Base-by-base conservation (phyloP, 2,888 invertebrate genomes). In the Cantharis flavilabris region DNA sequence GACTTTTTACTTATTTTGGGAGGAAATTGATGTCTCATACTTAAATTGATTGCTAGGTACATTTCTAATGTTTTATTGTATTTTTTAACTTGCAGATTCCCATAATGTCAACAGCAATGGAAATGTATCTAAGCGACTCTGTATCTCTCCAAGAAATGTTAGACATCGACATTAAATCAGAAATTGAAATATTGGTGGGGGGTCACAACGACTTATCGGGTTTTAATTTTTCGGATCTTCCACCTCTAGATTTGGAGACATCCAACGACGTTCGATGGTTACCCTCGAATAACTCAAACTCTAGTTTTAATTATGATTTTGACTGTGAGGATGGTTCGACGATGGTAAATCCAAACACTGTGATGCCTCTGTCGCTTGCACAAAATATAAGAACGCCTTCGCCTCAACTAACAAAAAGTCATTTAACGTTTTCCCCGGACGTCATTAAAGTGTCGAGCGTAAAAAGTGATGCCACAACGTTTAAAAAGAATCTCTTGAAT, bases 341-440 rank as follows among this genome's bases (percentile, higher is more conserved):
- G 81, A 93, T 97, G 92, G 97, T 97, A 5, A 97, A 97, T 89
- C 97, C 97, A 4, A 96, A 96, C 85, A 95, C 95, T 26, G 96
- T 97, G 65, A 94, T 97, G 93, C 97, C 97, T 1, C 90, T 94
- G 80, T 92, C 92, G 77, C 89, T 90, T 20, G 86, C 90, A 62
- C 85, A 85, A 72, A 87, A 81, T 75, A 82, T 85, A 28, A 90
- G 92, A 18, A 89, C 91, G 20, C 90, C 91, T 9, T 93, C 93
- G 83, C 94, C 94, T 9, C 91, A 92, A 80, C 90, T 92, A 84
- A 92, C 91, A 84, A 93, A 93, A 84, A 93, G 93, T 83, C 94
- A 94, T 85, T 87, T 94, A 85, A 93, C 93, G 33, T 94, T 94
- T 86, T 94, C 94, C 18, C 94, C 94, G 4, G 92, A 92, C 80